Conservation (phyloP, 2,113 vertebrate species). For the Aix galericulata region DNA sequence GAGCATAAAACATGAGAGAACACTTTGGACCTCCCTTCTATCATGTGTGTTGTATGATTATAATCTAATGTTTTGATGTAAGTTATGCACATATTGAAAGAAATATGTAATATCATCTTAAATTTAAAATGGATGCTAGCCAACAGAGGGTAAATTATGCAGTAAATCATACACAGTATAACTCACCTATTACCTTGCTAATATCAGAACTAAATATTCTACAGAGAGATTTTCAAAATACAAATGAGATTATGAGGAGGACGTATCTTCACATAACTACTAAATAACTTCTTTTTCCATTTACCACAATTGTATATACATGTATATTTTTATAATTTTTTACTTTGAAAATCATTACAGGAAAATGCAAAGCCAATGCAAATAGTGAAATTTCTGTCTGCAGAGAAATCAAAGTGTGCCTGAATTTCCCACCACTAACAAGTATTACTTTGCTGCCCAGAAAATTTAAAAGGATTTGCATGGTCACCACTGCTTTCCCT, state of each 20-base stretch:
- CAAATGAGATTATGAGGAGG: neutral
- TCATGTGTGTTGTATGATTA: neutral
- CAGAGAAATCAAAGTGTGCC: neutral
- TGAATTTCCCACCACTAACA: neutral
- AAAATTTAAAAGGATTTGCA: constrained; percentile 5
- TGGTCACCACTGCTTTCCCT: neutral
- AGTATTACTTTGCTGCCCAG: neutral
- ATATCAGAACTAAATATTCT: neutral
- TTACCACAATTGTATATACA: neutral
- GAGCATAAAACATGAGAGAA: neutral
- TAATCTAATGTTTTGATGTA: neutral
- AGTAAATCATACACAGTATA: neutral
- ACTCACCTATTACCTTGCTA: neutral
- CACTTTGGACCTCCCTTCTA: neutral
- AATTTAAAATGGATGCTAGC: neutral
- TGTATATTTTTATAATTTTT: neutral
- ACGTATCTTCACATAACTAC: neutral
- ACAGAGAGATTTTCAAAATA: neutral
- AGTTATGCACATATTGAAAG: neutral
- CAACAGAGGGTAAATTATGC: neutral
- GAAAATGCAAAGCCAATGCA: constrained; percentile 33
- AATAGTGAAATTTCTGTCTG: constrained; percentile 32
- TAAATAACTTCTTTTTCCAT: constrained; percentile 15
- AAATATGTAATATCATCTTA: neutral
- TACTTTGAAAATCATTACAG: constrained; percentile 1